Conservation (phyloP, 2,888 invertebrate genomes). For the Drosophila greeni region DNA sequence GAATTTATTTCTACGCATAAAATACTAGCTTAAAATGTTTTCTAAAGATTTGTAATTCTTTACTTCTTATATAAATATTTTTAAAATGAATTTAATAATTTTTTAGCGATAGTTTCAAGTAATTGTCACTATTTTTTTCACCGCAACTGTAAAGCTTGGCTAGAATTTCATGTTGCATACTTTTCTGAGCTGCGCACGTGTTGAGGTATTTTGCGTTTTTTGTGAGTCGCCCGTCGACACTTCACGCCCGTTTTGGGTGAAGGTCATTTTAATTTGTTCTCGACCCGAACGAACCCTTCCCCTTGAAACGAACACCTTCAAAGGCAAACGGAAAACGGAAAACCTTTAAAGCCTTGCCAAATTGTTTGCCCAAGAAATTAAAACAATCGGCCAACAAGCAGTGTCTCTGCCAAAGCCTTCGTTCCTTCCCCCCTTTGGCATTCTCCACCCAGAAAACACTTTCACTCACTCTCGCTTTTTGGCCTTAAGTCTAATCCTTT, state of each 20-base stretch:
- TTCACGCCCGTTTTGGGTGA: slow-evolving; percentile 55
- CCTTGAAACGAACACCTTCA: slow-evolving; percentile 41
- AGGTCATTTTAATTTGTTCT: slow-evolving; percentile 57
- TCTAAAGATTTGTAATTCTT: not conserved
- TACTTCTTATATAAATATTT: not conserved
- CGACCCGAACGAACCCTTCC: slow-evolving; percentile 4
- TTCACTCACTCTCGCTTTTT: slow-evolving; percentile 8
- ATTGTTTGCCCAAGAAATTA: slow-evolving; percentile 62
- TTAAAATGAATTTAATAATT: not conserved
- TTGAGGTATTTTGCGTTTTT: slow-evolving; percentile 47
- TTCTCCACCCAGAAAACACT: not conserved
- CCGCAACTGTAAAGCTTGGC: not conserved
- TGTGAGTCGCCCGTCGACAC: slow-evolving; percentile 44
- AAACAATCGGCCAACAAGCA: slow-evolving; percentile 52
- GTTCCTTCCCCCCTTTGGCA: not conserved
- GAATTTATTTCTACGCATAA: not conserved
- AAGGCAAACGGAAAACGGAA: slow-evolving; percentile 32
- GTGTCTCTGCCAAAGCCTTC: slow-evolving; percentile 16
- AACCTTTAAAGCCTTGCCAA: slow-evolving; percentile 55
- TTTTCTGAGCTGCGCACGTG: slow-evolving; percentile 55
- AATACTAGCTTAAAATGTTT: not conserved
- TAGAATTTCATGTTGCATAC: slow-evolving; percentile 44
- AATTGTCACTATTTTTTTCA: not conserved
- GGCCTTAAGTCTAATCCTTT: slow-evolving; percentile 32
- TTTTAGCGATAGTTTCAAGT: not conserved